Evolutionary conservation across 2,113 vertebrate genomes (phyloP), one percentile per base, ranked within the genome.

Genomic region (Hydrochoerus hydrochaeris): DNA sequence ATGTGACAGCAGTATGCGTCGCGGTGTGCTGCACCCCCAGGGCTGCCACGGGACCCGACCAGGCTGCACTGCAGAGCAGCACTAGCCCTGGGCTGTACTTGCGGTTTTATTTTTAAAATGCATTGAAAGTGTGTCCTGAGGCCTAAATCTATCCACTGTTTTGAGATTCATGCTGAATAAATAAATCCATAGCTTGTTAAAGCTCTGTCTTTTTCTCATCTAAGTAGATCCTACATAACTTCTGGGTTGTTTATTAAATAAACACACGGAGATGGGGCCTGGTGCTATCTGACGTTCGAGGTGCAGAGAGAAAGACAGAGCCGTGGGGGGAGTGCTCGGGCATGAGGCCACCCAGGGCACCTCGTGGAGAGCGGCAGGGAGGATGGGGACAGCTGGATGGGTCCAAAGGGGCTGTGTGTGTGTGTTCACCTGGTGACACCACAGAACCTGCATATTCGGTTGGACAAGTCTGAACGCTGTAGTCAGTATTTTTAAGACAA

Each of bases 161-260:
- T 92, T 96, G 80, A 90, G 46, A 41, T 77, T 92, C 54, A 73
- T 84, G 54, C 22, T 17, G 24, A 90, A 30, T 67, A 77, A 67
- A 44, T 67, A 91, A 83, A 88, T 71, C 13, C 60, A 78, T 6
- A 86, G 65, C 69, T 63, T 90, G 19, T 92, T 95, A 54, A 88
- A 46, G 44, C 60, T 89, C 58, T 94, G 32, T 54, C 22, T 62
- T 90, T 94, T 82, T 24, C 26, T 84, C 77, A 17, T 35, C 35
- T 44, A 97, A 96, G 41, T 60, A 81, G 58, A 58, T 60, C 26
- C 54, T 41, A 49, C 17, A 81, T 84, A 49, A 65, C 88, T 94
- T 90, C 94, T 87, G 62, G 88, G 62, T 16, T 81, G 62, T 96
- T 90, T 94, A 90, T 93, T 94, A 92, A 94, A 35, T 41, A 93